Evolutionary conservation across 2,113 vertebrate species (phyloP).

Genomic region (Ochotona princeps): DNA sequence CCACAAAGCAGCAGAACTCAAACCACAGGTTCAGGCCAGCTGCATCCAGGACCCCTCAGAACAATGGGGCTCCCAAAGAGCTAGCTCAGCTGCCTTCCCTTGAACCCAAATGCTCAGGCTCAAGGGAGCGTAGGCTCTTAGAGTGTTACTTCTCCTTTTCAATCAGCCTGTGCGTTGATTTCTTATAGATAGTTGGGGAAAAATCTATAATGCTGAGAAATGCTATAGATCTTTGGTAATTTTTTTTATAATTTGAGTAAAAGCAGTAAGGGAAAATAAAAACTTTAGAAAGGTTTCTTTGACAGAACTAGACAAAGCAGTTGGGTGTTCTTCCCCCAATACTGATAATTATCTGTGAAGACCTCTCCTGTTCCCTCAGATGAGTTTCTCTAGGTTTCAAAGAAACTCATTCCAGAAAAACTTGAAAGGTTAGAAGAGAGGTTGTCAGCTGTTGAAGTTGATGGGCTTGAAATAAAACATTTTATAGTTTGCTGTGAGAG

Average conservation of each 20-base stretch:
- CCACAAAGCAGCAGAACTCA: neutral
- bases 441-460: neutral
- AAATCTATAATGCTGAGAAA: constrained; percentile 11
- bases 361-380: constrained; percentile 56
- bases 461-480: constrained; percentile 58
- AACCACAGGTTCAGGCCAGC: neutral
- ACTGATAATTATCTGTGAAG: constrained; percentile 75
- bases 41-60: neutral
- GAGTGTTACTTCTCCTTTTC: neutral
- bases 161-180: neutral
- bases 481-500: neutral
- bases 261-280: constrained; percentile 49
- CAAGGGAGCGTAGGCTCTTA: neutral
- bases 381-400: constrained; percentile 67
- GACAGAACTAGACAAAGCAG: constrained; percentile 20
- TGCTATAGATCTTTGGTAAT: constrained; percentile 31
- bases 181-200: neutral
- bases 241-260: constrained; percentile 49
- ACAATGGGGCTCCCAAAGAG: neutral
- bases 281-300: constrained; percentile 27
- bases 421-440: constrained; percentile 48
- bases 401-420: constrained; percentile 44
- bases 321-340: neutral
- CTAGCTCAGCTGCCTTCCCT: neutral
- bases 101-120: neutral